Base-by-base conservation (phyloP, 2,797 vertebrate species). In the Helarctos malayanus region DNA sequence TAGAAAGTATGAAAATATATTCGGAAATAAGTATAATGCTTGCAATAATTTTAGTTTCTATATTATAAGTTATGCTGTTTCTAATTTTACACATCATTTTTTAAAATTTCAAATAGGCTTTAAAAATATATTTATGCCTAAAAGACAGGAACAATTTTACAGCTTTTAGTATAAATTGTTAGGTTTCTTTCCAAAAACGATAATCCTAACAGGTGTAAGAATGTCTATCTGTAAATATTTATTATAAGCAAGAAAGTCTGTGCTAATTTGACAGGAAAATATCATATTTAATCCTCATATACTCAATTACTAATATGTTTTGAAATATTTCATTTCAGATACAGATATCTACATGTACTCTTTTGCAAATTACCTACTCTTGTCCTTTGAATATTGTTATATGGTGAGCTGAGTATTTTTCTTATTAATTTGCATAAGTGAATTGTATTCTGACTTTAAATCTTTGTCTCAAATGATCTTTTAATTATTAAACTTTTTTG, bases 361-460 rank as follows among this genome's bases (percentile, higher is more conserved):
- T 90, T 90, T n/a, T 79, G 25, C 68, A 83, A 96, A 79, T 61
- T 73, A 87, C 10, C 2, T 80, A 88, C 38, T 75, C 25, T 52
- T 65, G 9, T 54, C 21, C 57, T 97, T 87, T 88, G 38, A 93
- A 76, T 27, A 89, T 23, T 86, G 90, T 63, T 87, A 84, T 38
- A 68, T n/a, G 75, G 21, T 71, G 21, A 82, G 9, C 21, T 29
- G 7, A 73, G 19, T 88, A 83, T 63, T 93, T 92, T 86, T 65
- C 78, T 84, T 87, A 71, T 52, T 93, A 79, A 87, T 61, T 54
- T 97, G 76, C 6, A 35, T 68, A 83, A 87, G 29, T 54, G 23
- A 56, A 41, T 81, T 84, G 84, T 41, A 87, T 59, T 76, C n/a
- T 94, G 35, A 96, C 32, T 91, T 96, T 90, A 92, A 93, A 89